Conservation (phyloP, 2,888 invertebrate species). For the Nemapogon koenigi region DNA sequence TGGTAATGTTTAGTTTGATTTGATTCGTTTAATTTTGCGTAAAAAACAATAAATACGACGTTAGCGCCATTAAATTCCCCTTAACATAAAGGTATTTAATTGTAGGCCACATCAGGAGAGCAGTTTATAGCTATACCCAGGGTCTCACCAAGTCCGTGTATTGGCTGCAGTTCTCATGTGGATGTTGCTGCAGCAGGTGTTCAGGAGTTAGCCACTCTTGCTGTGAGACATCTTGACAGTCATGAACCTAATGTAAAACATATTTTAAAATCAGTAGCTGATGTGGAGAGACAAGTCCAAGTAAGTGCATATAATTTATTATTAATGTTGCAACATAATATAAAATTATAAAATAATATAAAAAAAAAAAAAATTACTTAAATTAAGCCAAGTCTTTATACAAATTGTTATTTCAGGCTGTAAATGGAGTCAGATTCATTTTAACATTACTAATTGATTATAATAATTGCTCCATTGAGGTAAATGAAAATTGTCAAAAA, state of each 20-base stretch:
- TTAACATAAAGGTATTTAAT: no score
- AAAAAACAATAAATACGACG: no score
- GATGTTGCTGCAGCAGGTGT: conserved; percentile 58
- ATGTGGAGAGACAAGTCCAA: conserved; percentile 65
- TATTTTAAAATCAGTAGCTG: conserved; percentile 42
- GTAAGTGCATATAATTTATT: conserved; percentile 22
- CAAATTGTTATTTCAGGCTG: conserved; percentile 47
- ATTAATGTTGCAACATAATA: not conserved
- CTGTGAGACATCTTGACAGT: conserved; percentile 48
- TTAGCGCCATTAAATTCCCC: no score
- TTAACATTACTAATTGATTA: conserved; percentile 56
- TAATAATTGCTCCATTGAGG: conserved; percentile 39
- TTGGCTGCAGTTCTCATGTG: conserved; percentile 59
- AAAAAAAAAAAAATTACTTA: conserved; percentile 10
- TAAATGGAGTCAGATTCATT: conserved; percentile 66
- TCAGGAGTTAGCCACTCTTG: conserved; percentile 45
- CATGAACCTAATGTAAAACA: conserved; percentile 41
- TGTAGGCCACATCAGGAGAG: conserved; percentile 52
- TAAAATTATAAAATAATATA: not conserved
- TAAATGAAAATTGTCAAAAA: conserved; percentile 29
- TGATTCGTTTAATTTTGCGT: no score
- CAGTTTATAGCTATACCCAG: conserved; percentile 56
- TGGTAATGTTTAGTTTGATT: no score
- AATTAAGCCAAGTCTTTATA: conserved; percentile 1
- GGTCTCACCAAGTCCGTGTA: conserved; percentile 36